Conservation (phyloP, 2,797 vertebrate species). For the Synanceia verrucosa region DNA sequence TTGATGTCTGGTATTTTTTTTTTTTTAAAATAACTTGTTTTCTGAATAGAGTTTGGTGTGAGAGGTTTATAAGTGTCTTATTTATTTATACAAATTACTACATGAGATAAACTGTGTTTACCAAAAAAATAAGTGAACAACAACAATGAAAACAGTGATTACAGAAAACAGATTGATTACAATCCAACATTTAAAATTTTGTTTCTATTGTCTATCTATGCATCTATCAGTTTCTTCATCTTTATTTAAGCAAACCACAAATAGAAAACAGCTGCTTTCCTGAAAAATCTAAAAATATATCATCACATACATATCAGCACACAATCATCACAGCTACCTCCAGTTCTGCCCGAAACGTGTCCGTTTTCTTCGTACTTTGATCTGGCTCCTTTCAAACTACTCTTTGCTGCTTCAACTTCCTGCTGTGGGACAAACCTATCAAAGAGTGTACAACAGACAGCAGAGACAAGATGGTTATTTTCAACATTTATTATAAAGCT, state of each 20-base stretch:
- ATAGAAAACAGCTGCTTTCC: no score
- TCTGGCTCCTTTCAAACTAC: background rate
- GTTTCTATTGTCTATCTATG: background rate
- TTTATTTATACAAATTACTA: no score
- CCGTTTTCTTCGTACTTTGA: background rate
- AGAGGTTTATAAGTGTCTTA: background rate
- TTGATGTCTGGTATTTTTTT: no score
- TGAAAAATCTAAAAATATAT: rapidly evolving
- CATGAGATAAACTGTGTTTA: no score
- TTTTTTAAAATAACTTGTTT: background rate
- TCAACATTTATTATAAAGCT: background rate
- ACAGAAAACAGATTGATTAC: no score
- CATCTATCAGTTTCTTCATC: background rate
- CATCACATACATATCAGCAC: no score
- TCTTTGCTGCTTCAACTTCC: constrained; percentile 19
- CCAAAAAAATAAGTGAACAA: no score
- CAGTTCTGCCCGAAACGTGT: background rate
- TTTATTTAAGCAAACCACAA: background rate
- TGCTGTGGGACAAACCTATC: background rate
- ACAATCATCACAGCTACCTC: background rate
- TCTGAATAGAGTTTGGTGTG: background rate
- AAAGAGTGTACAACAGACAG: background rate
- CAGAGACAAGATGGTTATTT: background rate
- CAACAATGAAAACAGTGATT: no score
- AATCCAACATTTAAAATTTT: background rate